These are phyloP conservation scores for Antedon mediterranea DNA, from an alignment of 53 echinoderm and acorn worm genomes.

Conservation along the genomic window DNA sequence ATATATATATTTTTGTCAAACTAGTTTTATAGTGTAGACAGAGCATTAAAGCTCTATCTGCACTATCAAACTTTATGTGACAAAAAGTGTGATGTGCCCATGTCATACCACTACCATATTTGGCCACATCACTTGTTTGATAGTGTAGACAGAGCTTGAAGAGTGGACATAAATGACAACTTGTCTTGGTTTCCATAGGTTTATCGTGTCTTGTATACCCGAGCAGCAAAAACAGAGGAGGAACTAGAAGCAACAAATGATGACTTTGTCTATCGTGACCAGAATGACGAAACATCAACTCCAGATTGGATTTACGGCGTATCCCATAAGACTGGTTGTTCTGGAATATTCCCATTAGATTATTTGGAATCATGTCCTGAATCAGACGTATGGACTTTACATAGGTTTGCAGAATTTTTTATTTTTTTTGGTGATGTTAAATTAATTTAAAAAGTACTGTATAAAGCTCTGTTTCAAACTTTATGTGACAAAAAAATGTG, in stretches of 20 bases:
- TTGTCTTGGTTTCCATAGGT: constrained; percentile 31
- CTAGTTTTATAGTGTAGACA: no score
- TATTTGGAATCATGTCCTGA: constrained; percentile 95
- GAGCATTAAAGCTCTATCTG: no score
- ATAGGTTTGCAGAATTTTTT: constrained; percentile 32
- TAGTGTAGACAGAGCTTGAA: no score
- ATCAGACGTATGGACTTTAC: constrained; percentile 93
- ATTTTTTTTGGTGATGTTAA: no score
- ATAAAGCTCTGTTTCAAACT: no score
- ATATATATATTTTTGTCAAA: no score
- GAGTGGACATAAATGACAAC: background rate
- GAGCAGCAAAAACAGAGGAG: constrained; percentile 66
- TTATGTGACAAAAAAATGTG: no score
- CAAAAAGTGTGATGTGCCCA: no score
- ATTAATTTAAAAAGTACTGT: no score
- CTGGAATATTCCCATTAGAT: constrained; percentile 86
- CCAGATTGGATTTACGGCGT: constrained; percentile 87
- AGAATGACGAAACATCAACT: constrained; percentile 37
- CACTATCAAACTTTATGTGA: no score
- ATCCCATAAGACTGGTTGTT: constrained; percentile 61
- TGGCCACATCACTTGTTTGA: no score
- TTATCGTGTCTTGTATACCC: constrained; percentile 71
- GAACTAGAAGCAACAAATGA: constrained; percentile 87
- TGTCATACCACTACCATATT: no score
- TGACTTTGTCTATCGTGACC: constrained; percentile 52